These are phyloP conservation scores for Plagodis pulveraria DNA, from an alignment of 2,888 invertebrate genomes.

Conservation along the genomic window DNA sequence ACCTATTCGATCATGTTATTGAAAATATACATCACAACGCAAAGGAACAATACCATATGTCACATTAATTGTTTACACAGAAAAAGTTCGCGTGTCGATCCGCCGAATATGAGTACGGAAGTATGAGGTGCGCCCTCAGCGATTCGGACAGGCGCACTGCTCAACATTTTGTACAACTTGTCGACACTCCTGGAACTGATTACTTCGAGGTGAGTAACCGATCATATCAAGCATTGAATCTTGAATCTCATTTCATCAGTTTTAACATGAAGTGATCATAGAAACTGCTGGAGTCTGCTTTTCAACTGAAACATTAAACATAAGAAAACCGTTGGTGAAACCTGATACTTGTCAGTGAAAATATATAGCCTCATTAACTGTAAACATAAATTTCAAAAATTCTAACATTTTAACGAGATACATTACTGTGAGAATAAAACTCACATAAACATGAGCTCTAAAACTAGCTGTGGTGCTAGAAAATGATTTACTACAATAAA, in stretches of 20 bases:
- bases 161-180: slow-evolving; percentile 94
- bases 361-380: no score
- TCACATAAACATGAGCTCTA: background rate
- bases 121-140: slow-evolving; percentile 95
- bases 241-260: no score
- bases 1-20: no score
- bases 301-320: no score
- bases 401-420: background rate
- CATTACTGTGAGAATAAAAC: background rate
- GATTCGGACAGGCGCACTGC: slow-evolving; percentile 95
- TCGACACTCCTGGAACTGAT: slow-evolving; percentile 89
- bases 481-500: slow-evolving; percentile 4
- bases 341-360: no score
- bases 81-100: slow-evolving; percentile 96
- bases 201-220: slow-evolving; percentile 73
- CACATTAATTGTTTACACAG: slow-evolving; percentile 63
- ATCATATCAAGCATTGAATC: no score
- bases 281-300: no score
- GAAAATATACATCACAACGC: no score
- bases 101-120: slow-evolving; percentile 96
- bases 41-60: background rate
- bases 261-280: no score
- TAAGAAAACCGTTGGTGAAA: no score
- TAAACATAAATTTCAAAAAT: no score
- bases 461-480: background rate